Conservation (phyloP, 2,113 vertebrate species). For the Carollia perspicillata region DNA sequence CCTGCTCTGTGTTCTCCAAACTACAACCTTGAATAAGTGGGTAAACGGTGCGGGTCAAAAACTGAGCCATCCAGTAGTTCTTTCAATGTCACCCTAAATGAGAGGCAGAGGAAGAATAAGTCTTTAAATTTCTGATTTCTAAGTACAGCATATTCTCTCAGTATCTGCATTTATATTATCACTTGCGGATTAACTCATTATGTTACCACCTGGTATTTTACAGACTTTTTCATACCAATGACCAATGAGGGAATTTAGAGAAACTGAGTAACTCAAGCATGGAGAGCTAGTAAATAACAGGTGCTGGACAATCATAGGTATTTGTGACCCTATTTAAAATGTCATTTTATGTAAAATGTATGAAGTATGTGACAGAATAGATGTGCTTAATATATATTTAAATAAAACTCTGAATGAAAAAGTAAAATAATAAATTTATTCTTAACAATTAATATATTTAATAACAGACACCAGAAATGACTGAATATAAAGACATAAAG, state of each 20-base stretch:
- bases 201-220: not conserved
- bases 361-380: not conserved
- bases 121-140: not conserved
- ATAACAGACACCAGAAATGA: not conserved
- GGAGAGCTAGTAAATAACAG: not conserved
- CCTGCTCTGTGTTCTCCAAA: not conserved
- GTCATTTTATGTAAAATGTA: not conserved
- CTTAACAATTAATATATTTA: not conserved
- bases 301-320: not conserved
- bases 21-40: not conserved
- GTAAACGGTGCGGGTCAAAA: not conserved
- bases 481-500: not conserved
- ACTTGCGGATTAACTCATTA: not conserved
- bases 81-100: not conserved
- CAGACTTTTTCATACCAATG: not conserved
- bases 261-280: not conserved
- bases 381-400: not conserved
- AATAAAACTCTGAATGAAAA: not conserved
- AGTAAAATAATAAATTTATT: not conserved
- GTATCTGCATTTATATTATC: not conserved
- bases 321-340: not conserved
- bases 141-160: not conserved
- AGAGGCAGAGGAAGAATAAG: not conserved
- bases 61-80: not conserved
- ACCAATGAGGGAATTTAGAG: not conserved